Base-by-base conservation (phyloP, 2,888 invertebrate species). In the Piscicola geometra region DNA sequence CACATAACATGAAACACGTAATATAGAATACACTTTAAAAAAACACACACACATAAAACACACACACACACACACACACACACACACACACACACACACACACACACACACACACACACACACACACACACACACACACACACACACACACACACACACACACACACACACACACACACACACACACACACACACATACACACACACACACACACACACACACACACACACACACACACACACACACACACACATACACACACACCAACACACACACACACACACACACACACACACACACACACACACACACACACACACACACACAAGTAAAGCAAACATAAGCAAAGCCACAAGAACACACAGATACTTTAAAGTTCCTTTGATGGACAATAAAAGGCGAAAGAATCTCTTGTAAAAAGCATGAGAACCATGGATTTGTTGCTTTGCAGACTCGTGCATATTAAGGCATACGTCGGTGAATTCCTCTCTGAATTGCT, bases 251-350 rank as follows among this genome's bases (percentile, higher is more conserved):
- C 41, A 41, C 41, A 3, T 9, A 33, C 2, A 69, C n/a, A 69
- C 3, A 25, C 30, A 25, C 3, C 9, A 9, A 33, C 35, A 33
- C n/a, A 69, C 9, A n/a, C 32, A 33, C 9, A 69, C 69, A 33
- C 69, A n/a, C 5, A n/a, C 32, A 52, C 25, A 9, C 47, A 71
- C 1, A 71, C 52, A 71, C 21, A 1, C 28, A 71, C 2, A 52
- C 25, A 71, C 9, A 52, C 50, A 71, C 25, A 52, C 50, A 71
- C 25, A 50, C 50, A 71, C 50, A 71, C 21, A 71, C 50, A 71
- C 50, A 41, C 50, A 30, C 21, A 69, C 41, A 15, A 25, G 35
- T 33, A 69, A 25, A 28, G 36, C 47, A n/a, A 18, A 47, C 1
- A 50, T 21, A 69, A 36, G 12, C 21, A n/a, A 41, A 41, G 21